These are phyloP conservation scores for Embiotoca jacksoni DNA, from an alignment of 2,113 vertebrate genomes.

Conservation along the genomic window DNA sequence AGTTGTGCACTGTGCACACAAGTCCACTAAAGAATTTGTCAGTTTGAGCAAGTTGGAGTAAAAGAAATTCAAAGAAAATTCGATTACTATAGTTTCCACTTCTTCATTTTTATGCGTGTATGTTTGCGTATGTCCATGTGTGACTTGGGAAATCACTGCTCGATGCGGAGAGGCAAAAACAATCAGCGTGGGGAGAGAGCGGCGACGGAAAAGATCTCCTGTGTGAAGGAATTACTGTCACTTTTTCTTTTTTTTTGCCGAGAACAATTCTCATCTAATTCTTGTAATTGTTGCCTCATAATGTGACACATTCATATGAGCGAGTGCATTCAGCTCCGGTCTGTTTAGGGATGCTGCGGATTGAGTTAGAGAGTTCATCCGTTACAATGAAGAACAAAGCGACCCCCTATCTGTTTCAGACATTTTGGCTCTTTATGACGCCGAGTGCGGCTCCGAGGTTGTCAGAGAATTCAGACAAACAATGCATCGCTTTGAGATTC, in stretches of 20 bases:
- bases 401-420: constrained; percentile 65
- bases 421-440: constrained; percentile 57
- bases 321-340: constrained; percentile 49
- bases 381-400: constrained; percentile 72
- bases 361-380: constrained; percentile 70
- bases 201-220: constrained; percentile 37
- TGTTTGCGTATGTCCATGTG: constrained; percentile 12
- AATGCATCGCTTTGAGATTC: constrained; percentile 68
- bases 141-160: constrained; percentile 47
- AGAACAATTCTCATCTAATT: constrained; percentile 72
- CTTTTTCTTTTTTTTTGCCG: constrained; percentile 2
- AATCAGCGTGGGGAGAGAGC: constrained; percentile 18
- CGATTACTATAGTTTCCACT: background rate
- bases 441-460: constrained; percentile 59
- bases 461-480: constrained; percentile 59
- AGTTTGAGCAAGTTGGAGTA: background rate
- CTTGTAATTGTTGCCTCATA: constrained; percentile 80
- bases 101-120: constrained; percentile 19
- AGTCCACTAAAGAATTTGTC: constrained; percentile 1
- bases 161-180: constrained; percentile 16
- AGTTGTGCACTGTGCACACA: background rate
- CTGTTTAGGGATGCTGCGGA: constrained; percentile 45
- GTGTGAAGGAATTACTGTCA: constrained; percentile 54
- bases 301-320: constrained; percentile 65
- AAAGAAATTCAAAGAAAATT: background rate